Evolutionary conservation across 2,113 vertebrate genomes (phyloP), one percentile per base, ranked within the genome.

Genomic region (Cairina moschata): DNA sequence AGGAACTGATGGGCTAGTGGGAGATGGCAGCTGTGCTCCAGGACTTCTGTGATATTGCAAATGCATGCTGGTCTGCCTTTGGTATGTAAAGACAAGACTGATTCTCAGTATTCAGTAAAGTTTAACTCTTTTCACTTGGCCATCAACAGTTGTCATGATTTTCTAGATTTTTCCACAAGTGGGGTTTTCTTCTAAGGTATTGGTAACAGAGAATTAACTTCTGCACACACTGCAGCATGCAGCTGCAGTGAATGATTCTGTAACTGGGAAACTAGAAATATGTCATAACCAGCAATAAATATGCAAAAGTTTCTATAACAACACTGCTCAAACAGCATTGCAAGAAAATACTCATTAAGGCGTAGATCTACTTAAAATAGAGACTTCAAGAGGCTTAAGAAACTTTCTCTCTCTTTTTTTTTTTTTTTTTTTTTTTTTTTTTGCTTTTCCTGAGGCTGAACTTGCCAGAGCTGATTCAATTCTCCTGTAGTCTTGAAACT

Each of bases 261-360:
- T 71, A 55, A 71, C 42, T 26, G n/a, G 18, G 82, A 86, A 83
- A 88, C 75, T 75, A 46, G 79, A 90, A 93, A 59, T 88, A 62
- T 66, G 56, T 83, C 58, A 86, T 79, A 93, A 5, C 15, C 29
- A 73, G 68, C 86, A 83, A 55, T 69, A 93, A 90, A 82, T 90
- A 84, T 21, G 73, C 48, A 3, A 29, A 77, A n/a, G 76, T 95
- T 95, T 88, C 88, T 93, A 31, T 93, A 94, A 88, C 72, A 76
- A 50, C 48, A 73, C 18, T 55, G 17, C 31, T 88, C 23, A 63
- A 91, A 52, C 48, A 81, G 3, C 48, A 62, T 34, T 21, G 5
- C 29, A 71, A 81, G 55, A 58, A 72, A 88, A 81, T 15, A 65
- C 26, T 66, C 14, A 0, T 67, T 83, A 83, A 78, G 16, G 34